phyloP scores from a whole-genome alignment of 1,140 invertebrate genomes.

The Drosophila mojavensis region DNA sequence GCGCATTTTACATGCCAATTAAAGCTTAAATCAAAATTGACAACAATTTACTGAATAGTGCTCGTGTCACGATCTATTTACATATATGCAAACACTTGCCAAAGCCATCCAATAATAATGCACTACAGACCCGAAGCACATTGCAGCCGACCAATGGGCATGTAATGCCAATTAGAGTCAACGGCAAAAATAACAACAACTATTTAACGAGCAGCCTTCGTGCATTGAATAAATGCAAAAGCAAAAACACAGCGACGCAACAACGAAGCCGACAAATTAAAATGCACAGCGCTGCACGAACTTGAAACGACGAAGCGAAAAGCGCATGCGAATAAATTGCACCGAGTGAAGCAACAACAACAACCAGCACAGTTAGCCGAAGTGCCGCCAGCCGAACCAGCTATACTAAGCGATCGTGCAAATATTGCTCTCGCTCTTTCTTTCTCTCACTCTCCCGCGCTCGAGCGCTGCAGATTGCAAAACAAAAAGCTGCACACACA shows the following conservation, averaged over 20 bases:
- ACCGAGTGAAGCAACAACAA: constrained; percentile 27
- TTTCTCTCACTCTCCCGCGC: not conserved
- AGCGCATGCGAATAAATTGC: constrained; percentile 67
- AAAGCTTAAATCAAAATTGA: not conserved
- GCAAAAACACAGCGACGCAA: constrained; percentile 15
- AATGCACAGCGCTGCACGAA: constrained; percentile 66
- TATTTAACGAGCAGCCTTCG: constrained; percentile 45
- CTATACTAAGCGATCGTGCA: constrained; percentile 25
- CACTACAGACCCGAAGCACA: constrained; percentile 12
- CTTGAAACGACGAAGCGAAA: constrained; percentile 53
- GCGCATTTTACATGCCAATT: not conserved
- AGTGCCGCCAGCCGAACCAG: constrained; percentile 8
- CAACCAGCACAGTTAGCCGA: constrained; percentile 1
- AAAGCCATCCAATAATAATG: constrained; percentile 20
- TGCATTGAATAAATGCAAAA: constrained; percentile 22
- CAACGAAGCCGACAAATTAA: constrained; percentile 61
- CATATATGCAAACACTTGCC: no score
- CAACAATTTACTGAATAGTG: not conserved
- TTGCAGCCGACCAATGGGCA: constrained; percentile 32
- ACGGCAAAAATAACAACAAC: constrained; percentile 3
- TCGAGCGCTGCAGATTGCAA: not conserved
- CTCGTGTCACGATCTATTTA: not conserved
- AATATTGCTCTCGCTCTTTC: not conserved
- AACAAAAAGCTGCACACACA: constrained; percentile 24
- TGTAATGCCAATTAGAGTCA: constrained; percentile 12